phyloP scores from a whole-genome alignment of 92 coral and sea anemone species.

The Scolanthus callimorphus region DNA sequence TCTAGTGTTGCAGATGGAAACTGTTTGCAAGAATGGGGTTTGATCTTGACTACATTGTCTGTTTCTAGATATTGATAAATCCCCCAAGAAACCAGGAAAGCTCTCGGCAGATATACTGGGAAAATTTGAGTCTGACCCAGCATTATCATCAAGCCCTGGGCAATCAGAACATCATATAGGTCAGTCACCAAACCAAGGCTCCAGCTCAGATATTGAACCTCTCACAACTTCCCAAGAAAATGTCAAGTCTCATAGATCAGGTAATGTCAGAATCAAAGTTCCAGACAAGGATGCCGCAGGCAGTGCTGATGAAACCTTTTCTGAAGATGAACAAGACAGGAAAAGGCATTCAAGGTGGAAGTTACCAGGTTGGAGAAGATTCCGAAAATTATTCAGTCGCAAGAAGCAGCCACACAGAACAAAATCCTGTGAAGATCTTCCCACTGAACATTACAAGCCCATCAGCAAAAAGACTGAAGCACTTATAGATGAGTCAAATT shows the following conservation, averaged over 20 bases:
- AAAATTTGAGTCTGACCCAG: slow-evolving; percentile 62
- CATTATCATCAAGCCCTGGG: slow-evolving; percentile 23
- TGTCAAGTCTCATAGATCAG: slow-evolving; percentile 18
- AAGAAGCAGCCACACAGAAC: slow-evolving; percentile 76
- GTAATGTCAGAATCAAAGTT: slow-evolving; percentile 36
- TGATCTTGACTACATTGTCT: no score
- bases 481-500: slow-evolving; percentile 18
- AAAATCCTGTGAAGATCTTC: slow-evolving; percentile 81
- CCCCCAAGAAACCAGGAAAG: slow-evolving; percentile 65
- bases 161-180: no score
- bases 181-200: slow-evolving; percentile 13
- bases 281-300: slow-evolving; percentile 40
- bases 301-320: slow-evolving; percentile 55
- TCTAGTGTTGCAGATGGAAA: no score
- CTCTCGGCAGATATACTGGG: slow-evolving; percentile 57
- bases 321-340: slow-evolving; percentile 56
- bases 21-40: no score
- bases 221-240: slow-evolving; percentile 48
- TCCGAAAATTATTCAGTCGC: slow-evolving; percentile 83
- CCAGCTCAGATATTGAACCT: slow-evolving; percentile 42
- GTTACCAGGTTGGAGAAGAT: slow-evolving; percentile 77
- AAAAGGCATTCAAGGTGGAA: slow-evolving; percentile 76
- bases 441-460: slow-evolving; percentile 25
- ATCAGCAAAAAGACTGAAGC: neutral
- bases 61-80: slow-evolving; percentile 42